Base-by-base conservation (phyloP, 2,888 invertebrate genomes). In the Operophtera brumata region DNA sequence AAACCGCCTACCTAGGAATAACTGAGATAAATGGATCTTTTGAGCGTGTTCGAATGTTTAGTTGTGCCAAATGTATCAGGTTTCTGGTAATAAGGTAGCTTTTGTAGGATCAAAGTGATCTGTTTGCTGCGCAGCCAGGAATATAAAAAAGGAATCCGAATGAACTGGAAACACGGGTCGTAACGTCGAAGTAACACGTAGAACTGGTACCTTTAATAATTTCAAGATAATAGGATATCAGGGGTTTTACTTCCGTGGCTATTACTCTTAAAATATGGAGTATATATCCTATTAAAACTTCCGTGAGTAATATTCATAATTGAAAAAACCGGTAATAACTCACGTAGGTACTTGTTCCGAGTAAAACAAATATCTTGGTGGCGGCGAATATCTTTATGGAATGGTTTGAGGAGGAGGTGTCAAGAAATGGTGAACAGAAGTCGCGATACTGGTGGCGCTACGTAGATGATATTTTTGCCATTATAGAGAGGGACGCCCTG, bases 1-100 rank as follows among this genome's bases (percentile, higher is more conserved):
- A 87, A 87, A 65, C 86, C 84, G 25, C 89, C 89, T 10, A 78
- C 75, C 65, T 89, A 89, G 77, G 40, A 53, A 1, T 41, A 36
- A 42, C 12, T 30, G 7, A 36, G 30, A 8, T 35, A 20, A 40
- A 72, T 58, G 49, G 39, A 42, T 61, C 37, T 65, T 12, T 62
- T 45, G 32, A 62, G 28, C 11, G 20, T 34, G n/a, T n/a, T n/a
- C n/a, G n/a, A n/a, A n/a, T 44, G 11, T 30, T 43, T 39, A 26
- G 20, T 54, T 47, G 58, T 54, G 55, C 52, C 44, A 57, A 59
- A 49, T 46, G 13, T 48, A 37, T 20, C 20, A 40, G 35, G 32
- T 37, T 45, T 41, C 9, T 2, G 28, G 28, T 6, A 20, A 20
- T 20, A 11, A 11, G 2, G 3, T 9, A 1, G 41, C 2, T 41